Percentiles rank a stretch among this genome's conserved stretches.
These are phyloP conservation scores for Cichladusa arquata DNA, from an alignment of 2,113 vertebrate genomes.

Conservation along the genomic window DNA sequence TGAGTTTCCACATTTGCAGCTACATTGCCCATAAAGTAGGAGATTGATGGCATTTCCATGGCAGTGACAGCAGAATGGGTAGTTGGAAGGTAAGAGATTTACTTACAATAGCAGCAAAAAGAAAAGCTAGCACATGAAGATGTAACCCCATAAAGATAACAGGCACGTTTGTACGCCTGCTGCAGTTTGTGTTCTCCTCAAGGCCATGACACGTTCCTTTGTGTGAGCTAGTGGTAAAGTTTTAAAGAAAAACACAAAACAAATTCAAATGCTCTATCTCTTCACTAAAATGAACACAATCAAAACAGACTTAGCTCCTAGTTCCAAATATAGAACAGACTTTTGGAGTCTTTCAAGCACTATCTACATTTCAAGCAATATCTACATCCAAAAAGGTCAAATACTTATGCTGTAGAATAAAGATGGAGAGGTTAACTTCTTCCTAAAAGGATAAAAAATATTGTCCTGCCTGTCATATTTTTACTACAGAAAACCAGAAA, in stretches of 20 bases:
- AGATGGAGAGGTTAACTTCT: not conserved
- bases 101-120: not conserved
- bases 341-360: not conserved
- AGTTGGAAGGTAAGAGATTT: not conserved
- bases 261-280: not conserved
- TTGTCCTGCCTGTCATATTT: not conserved
- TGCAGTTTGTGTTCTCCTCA: not conserved
- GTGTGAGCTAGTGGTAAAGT: fast-evolving
- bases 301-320: not conserved
- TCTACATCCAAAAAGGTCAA: not conserved
- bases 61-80: not conserved
- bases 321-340: not conserved
- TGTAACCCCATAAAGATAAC: not conserved
- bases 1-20: not conserved
- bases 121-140: not conserved
- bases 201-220: not conserved
- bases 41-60: not conserved
- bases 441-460: not conserved
- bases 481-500: not conserved
- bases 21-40: not conserved
- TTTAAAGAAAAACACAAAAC: not conserved
- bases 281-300: not conserved
- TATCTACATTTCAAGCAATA: not conserved
- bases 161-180: not conserved
- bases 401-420: not conserved